Percentiles rank a stretch among this genome's conserved stretches.
Conservation (phyloP, 2,113 vertebrate species). For the Atractosteus spatula region DNA sequence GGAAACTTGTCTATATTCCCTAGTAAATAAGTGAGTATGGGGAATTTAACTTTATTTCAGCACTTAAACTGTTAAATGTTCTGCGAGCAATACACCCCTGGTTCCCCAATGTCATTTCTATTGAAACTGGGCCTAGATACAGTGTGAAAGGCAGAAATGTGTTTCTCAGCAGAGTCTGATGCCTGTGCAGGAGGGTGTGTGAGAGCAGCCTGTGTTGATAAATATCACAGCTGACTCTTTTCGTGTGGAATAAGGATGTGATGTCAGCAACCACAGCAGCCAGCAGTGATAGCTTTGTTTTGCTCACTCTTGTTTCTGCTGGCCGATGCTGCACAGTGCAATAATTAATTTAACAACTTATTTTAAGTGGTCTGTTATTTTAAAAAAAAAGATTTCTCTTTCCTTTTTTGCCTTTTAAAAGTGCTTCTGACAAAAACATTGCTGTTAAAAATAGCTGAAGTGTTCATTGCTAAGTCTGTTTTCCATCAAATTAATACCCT, state of each 20-base stretch:
- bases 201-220: neutral
- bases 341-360: conserved; percentile 18
- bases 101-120: no score
- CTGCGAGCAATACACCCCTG: no score
- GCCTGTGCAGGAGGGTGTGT: neutral
- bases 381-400: neutral
- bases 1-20: no score
- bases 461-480: neutral
- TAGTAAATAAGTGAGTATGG: no score
- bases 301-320: neutral
- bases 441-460: neutral
- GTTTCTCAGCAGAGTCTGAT: neutral
- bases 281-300: neutral
- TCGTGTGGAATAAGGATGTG: conserved; percentile 5
- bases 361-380: neutral
- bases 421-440: no score
- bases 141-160: neutral
- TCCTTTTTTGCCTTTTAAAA: no score
- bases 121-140: neutral
- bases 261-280: conserved; percentile 1
- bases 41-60: no score
- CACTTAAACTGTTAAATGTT: no score
- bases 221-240: neutral
- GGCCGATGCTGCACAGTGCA: neutral
- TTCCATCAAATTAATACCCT: conserved; percentile 10